Conservation (phyloP, 1,140 invertebrate species). For the Papilio polyxenes region DNA sequence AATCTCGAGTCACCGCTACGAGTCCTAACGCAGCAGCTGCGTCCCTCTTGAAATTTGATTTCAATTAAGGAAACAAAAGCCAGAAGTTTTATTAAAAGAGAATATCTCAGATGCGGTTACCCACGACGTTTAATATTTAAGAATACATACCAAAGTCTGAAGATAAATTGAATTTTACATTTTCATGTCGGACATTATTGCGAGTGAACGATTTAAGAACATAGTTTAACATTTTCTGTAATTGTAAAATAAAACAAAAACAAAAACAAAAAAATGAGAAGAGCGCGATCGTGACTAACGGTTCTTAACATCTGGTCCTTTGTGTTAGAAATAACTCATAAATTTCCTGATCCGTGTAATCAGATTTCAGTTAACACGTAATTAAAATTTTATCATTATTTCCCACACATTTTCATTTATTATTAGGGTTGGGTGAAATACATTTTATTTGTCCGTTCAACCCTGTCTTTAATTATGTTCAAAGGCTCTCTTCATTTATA, state of each 20-base stretch:
- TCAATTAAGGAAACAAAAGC: constrained; percentile 76
- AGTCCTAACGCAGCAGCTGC: constrained; percentile 62
- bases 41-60: constrained; percentile 75
- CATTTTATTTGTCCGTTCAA: constrained; percentile 22
- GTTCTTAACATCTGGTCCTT: not conserved
- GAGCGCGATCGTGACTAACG: not conserved
- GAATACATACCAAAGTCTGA: constrained; percentile 53
- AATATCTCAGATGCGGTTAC: constrained; percentile 57
- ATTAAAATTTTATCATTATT: constrained; percentile 21
- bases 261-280: no score
- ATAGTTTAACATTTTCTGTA: no score
- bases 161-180: constrained; percentile 53
- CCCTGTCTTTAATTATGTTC: constrained; percentile 14
- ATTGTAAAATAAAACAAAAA: no score
- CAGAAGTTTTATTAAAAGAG: constrained; percentile 74
- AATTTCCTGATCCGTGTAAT: not conserved
- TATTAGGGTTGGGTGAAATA: not conserved
- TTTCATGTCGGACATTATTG: constrained; percentile 43
- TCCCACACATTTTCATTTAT: not conserved
- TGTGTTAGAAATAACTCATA: not conserved
- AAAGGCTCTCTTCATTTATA: not conserved
- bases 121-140: constrained; percentile 62
- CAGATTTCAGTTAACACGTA: not conserved
- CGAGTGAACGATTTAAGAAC: not conserved
- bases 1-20: constrained; percentile 49